Conservation (phyloP, 2,113 vertebrate genomes). For the Chaetura pelagica region DNA sequence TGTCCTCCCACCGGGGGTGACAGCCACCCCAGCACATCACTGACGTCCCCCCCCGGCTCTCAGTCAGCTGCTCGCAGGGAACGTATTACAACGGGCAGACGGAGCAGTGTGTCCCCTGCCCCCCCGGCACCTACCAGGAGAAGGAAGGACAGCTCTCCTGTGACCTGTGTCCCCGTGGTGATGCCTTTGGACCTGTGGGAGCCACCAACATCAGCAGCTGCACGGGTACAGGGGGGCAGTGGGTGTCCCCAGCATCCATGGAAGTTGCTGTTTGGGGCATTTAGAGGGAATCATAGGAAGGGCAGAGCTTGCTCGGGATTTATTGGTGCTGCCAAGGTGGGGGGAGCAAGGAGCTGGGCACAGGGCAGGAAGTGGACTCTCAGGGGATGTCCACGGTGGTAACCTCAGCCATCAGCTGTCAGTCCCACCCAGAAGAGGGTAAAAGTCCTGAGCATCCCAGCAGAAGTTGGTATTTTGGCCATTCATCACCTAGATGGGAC, state of each 20-base stretch:
- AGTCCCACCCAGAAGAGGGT: background rate
- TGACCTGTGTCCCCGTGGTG: slow-evolving; percentile 94
- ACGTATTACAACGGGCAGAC: slow-evolving; percentile 96
- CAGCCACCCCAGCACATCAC: slow-evolving; percentile 8
- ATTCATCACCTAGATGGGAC: no score
- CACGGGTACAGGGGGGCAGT: slow-evolving; percentile 78
- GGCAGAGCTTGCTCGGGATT: no score
- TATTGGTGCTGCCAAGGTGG: no score
- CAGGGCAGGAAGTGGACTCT: background rate
- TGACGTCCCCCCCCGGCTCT: slow-evolving; percentile 80
- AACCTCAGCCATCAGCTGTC: background rate
- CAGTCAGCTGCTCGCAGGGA: slow-evolving; percentile 95
- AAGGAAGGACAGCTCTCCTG: slow-evolving; percentile 97
- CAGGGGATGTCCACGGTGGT: background rate
- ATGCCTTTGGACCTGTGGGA: slow-evolving; percentile 88
- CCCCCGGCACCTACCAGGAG: slow-evolving; percentile 95
- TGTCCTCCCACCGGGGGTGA: background rate
- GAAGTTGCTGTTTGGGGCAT: no score
- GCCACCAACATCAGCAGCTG: slow-evolving; percentile 93
- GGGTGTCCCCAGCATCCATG: no score
- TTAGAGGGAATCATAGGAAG: no score
- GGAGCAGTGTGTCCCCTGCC: slow-evolving; percentile 93
- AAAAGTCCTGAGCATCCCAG: background rate
- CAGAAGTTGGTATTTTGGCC: background rate
- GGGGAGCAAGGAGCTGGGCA: no score